A percentile compares a stretch with the other conserved stretches of the same genome.
phyloP scores from a whole-genome alignment of 2,888 invertebrate species.

The Achlya flavicornis region DNA sequence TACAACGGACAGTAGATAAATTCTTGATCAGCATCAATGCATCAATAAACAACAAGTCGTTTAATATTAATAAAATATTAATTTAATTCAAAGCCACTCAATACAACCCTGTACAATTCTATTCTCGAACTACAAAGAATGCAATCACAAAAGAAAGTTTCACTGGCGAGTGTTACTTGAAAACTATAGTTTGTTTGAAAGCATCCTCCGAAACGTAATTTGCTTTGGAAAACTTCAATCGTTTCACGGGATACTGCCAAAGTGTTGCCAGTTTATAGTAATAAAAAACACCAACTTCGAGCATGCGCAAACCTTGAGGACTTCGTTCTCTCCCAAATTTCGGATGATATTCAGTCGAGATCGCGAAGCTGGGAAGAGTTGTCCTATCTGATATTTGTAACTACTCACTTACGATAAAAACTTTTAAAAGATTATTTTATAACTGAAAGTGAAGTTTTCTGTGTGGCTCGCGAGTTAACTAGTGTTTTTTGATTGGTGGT shows the following conservation, averaged over 20 bases:
- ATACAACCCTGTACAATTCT: neutral
- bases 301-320: constrained; percentile 42
- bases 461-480: neutral
- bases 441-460: neutral
- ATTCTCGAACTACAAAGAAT: neutral
- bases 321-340: constrained; percentile 20
- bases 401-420: constrained; percentile 5
- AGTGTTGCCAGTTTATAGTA: constrained; percentile 19
- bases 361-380: constrained; percentile 24
- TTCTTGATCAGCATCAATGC: too few species aligned
- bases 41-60: neutral
- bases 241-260: constrained; percentile 13
- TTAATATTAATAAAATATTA: neutral
- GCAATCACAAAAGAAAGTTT: constrained; percentile 6
- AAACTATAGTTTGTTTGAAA: constrained; percentile 10
- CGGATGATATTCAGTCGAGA: constrained; percentile 25
- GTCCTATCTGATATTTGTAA: neutral
- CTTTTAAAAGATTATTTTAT: neutral
- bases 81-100: neutral
- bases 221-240: constrained; percentile 12
- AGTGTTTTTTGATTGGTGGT: neutral
- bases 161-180: constrained; percentile 5
- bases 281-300: constrained; percentile 24
- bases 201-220: constrained; percentile 12
- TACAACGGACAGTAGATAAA: too few species aligned